Conservation (phyloP, 2,888 invertebrate species). For the Cordylochernes scorpioides region DNA sequence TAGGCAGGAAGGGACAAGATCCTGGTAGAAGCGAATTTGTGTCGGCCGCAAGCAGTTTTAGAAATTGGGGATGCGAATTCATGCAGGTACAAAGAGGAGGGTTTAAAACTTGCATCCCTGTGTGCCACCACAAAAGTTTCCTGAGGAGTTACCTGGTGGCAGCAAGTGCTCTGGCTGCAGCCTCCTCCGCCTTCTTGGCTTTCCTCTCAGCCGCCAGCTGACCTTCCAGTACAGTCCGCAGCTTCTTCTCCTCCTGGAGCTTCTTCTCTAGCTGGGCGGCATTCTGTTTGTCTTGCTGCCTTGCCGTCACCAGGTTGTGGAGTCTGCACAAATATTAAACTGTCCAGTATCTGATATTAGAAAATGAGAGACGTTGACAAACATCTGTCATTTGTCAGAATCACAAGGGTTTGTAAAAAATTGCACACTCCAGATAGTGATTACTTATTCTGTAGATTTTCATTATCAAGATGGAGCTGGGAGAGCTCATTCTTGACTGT, state of each 20-base stretch:
- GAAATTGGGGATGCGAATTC: too few relatives aligned
- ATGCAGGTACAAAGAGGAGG: too few relatives aligned
- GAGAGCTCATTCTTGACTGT: slow-evolving; percentile 39
- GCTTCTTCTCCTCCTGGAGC: slow-evolving; percentile 55
- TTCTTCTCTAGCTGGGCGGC: slow-evolving; percentile 46
- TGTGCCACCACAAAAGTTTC: too few relatives aligned
- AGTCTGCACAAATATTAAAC: slow-evolving; percentile 27
- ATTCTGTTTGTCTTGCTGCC: slow-evolving; percentile 49
- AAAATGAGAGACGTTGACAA: neutral
- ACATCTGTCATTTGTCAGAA: neutral
- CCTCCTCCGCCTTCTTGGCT: slow-evolving; percentile 33
- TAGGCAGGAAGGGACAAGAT: too few relatives aligned
- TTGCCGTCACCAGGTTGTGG: slow-evolving; percentile 40
- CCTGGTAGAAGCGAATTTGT: too few relatives aligned
- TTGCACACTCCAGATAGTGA: slow-evolving; percentile 15
- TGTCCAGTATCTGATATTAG: neutral
- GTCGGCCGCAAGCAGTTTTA: too few relatives aligned
- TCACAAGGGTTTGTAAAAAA: neutral
- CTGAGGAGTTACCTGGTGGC: too few relatives aligned
- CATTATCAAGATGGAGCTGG: slow-evolving; percentile 57
- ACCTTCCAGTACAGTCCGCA: slow-evolving; percentile 40
- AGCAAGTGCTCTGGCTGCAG: slow-evolving; percentile 23
- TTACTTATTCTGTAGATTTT: slow-evolving; percentile 56
- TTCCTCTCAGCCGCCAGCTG: slow-evolving; percentile 45
- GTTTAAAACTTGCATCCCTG: too few relatives aligned